Evolutionary conservation across 2,888 invertebrate species (phyloP).

Genomic region (Rhagonycha fulva): DNA sequence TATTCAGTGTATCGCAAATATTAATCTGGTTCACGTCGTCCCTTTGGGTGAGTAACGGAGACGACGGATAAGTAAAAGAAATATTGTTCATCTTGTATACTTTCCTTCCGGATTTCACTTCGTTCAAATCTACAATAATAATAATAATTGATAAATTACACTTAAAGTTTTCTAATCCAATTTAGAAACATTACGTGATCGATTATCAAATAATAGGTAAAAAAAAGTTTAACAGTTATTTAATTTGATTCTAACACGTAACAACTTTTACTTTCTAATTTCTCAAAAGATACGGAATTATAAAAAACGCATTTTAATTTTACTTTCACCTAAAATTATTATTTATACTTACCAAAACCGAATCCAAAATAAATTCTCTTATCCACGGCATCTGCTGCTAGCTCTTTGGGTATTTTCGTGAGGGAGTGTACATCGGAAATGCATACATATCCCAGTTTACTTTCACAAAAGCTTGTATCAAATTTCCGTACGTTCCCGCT

Average conservation of each 20-base stretch:
- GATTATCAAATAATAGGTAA: neutral
- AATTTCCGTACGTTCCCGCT: slow-evolving; percentile 38
- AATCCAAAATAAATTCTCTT: slow-evolving; percentile 70
- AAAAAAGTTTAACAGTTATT: neutral
- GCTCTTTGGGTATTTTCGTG: slow-evolving; percentile 58
- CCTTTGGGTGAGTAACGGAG: slow-evolving; percentile 76
- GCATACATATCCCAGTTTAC: slow-evolving; percentile 60
- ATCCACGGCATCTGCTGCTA: slow-evolving; percentile 57
- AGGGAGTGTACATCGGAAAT: slow-evolving; percentile 62
- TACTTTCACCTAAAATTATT: neutral
- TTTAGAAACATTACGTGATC: neutral
- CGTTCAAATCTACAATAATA: neutral
- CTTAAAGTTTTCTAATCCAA: neutral
- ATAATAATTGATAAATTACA: neutral
- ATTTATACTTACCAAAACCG: slow-evolving; percentile 55
- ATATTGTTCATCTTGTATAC: slow-evolving; percentile 65
- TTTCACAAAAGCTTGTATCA: slow-evolving; percentile 46
- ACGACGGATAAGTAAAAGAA: slow-evolving; percentile 76
- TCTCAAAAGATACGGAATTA: neutral
- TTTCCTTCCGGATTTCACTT: slow-evolving; percentile 3
- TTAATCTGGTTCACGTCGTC: slow-evolving; percentile 61
- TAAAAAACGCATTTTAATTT: neutral
- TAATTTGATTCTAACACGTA: neutral
- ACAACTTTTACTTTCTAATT: neutral
- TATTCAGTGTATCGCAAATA: slow-evolving; percentile 56